phyloP scores from a whole-genome alignment of 2,888 invertebrate genomes.

The Artemia sinica region DNA sequence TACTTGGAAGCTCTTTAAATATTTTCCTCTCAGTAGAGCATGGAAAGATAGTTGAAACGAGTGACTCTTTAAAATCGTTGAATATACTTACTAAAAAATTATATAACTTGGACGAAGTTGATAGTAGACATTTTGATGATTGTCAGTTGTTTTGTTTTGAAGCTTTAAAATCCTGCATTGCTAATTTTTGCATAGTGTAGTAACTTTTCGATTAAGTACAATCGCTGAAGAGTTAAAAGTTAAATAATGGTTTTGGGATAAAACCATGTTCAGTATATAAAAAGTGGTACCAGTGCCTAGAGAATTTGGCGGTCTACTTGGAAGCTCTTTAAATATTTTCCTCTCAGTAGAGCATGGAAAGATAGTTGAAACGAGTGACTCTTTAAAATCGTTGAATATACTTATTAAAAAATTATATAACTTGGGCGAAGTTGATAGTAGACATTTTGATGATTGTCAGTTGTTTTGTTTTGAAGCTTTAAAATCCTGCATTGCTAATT shows the following conservation, averaged over 20 bases:
- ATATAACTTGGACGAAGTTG: background rate
- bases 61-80: background rate
- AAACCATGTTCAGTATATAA: background rate
- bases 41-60: constrained; percentile 1
- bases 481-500: too few species aligned
- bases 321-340: background rate
- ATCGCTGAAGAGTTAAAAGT: too few species aligned
- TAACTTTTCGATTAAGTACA: too few species aligned
- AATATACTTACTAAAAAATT: background rate
- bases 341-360: constrained; percentile 1
- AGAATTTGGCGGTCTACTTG: background rate
- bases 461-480: too few species aligned
- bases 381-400: background rate
- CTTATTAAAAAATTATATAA: background rate
- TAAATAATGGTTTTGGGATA: too few species aligned
- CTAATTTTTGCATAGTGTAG: too few species aligned
- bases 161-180: too few species aligned
- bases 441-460: too few species aligned
- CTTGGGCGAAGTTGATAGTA: background rate
- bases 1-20: background rate
- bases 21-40: background rate
- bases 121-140: too few species aligned
- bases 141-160: too few species aligned
- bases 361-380: background rate
- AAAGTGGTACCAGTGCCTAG: background rate